Conservation (phyloP, 2,113 vertebrate species). For the Charina bottae region DNA sequence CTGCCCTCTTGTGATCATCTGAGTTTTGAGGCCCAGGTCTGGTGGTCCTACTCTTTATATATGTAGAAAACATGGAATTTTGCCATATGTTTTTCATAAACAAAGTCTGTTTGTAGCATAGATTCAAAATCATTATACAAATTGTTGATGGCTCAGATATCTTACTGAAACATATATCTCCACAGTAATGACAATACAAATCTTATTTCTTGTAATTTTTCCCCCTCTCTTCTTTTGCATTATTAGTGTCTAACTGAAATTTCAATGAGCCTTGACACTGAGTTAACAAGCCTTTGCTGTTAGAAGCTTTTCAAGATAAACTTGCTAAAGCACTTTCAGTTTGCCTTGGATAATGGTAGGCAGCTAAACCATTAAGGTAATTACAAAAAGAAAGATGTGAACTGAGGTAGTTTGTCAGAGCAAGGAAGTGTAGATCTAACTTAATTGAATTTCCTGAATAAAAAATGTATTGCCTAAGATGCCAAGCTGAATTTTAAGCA, state of each 20-base stretch:
- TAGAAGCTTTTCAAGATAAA: slow-evolving; percentile 42
- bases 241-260: slow-evolving; percentile 31
- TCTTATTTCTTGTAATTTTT: background rate
- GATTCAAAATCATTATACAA: background rate
- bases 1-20: background rate
- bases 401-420: slow-evolving; percentile 47
- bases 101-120: background rate
- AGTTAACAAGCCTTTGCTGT: slow-evolving; percentile 45
- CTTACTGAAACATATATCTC: background rate
- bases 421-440: slow-evolving; percentile 39
- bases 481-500: slow-evolving; percentile 45
- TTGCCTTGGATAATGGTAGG: slow-evolving; percentile 38
- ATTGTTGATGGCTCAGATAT: background rate
- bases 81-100: background rate
- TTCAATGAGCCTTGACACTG: slow-evolving; percentile 33
- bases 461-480: slow-evolving; percentile 37
- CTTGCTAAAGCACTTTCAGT: slow-evolving; percentile 22
- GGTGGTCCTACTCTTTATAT: background rate
- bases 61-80: background rate
- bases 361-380: slow-evolving; percentile 53
- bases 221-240: background rate
- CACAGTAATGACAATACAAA: slow-evolving; percentile 31
- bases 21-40: background rate
- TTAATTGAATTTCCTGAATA: slow-evolving; percentile 59
- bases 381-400: slow-evolving; percentile 46